phyloP scores from a whole-genome alignment of 2,113 vertebrate species.

The Rostratula benghalensis region DNA sequence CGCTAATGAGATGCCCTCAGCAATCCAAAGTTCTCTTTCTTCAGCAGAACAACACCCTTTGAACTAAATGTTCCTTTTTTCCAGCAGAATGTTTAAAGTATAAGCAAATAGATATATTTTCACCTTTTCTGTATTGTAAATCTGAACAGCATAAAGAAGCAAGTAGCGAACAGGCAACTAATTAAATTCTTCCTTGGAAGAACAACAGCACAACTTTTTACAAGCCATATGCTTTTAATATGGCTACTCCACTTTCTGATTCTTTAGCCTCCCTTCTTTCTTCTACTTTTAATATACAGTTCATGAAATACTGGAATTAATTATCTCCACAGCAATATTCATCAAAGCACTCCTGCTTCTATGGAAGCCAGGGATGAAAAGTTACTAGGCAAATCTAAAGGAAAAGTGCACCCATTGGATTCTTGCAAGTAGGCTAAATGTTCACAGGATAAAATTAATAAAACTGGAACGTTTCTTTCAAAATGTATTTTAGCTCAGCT shows the following conservation, averaged over 20 bases:
- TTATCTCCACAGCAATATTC: conserved; percentile 1
- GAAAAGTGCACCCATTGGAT: conserved; percentile 3
- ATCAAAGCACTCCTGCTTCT: conserved; percentile 11
- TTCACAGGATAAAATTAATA: conserved; percentile 26
- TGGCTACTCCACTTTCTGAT: not conserved
- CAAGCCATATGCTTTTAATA: not conserved
- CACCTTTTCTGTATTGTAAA: not conserved
- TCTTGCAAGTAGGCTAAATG: not conserved
- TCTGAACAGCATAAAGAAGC: not conserved
- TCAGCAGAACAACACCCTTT: not conserved
- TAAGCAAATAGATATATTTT: not conserved
- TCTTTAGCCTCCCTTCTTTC: not conserved
- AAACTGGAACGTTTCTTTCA: not conserved
- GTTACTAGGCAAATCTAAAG: conserved; percentile 1
- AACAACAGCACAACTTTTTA: not conserved
- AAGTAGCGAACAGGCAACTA: not conserved
- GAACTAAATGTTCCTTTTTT: not conserved
- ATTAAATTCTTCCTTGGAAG: conserved; percentile 34
- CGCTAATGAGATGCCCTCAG: conserved; percentile 7
- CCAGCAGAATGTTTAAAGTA: not conserved
- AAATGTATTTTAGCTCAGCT: conserved; percentile 14
- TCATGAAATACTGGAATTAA: conserved; percentile 18
- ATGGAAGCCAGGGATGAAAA: not conserved
- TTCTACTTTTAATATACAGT: not conserved
- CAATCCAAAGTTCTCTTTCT: conserved; percentile 11